Conservation (phyloP, 1,140 invertebrate species). For the Bombus ignitus region DNA sequence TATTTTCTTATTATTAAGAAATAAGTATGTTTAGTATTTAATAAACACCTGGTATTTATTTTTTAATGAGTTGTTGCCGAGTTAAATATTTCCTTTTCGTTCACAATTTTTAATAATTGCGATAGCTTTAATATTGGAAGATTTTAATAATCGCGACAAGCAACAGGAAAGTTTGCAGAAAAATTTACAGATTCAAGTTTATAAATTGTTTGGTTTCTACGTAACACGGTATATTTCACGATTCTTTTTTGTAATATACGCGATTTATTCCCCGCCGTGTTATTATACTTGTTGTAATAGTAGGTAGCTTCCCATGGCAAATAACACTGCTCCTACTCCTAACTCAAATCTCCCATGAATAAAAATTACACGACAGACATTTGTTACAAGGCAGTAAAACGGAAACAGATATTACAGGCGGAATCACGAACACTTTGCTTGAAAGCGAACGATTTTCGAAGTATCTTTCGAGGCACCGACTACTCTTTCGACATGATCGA, state of each 20-base stretch:
- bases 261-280: background rate
- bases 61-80: too few species aligned
- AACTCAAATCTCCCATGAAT: background rate
- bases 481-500: too few species aligned
- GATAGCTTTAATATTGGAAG: too few species aligned
- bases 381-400: background rate
- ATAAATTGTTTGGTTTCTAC: background rate
- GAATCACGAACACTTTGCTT: background rate
- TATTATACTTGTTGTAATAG: background rate
- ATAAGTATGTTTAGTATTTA: too few species aligned
- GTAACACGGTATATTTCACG: too few species aligned
- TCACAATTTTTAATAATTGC: too few species aligned
- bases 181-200: background rate
- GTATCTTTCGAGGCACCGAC: too few species aligned
- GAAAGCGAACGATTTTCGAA: background rate
- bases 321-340: background rate
- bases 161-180: background rate
- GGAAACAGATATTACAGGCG: background rate
- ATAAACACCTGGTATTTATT: too few species aligned
- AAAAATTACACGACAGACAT: background rate
- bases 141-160: too few species aligned
- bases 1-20: too few species aligned
- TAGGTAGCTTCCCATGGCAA: background rate
- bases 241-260: background rate
- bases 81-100: background rate